These are phyloP conservation scores for Drosophila micromelanica DNA, from an alignment of 1,140 invertebrate species.

Conservation along the genomic window DNA sequence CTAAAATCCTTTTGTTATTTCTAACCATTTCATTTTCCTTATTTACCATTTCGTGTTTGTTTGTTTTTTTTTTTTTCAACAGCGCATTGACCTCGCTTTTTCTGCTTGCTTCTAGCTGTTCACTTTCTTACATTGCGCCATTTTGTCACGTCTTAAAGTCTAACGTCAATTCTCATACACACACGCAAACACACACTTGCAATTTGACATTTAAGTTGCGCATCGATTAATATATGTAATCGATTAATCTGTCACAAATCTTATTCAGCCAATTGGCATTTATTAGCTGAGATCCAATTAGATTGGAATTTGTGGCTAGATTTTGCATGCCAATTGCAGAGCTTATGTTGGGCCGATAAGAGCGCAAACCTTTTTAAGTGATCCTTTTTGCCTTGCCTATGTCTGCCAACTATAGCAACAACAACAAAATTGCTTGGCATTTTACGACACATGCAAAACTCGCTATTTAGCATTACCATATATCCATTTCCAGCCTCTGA, in stretches of 20 bases:
- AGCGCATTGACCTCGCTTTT: slow-evolving; percentile 39
- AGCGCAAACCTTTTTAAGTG: slow-evolving; percentile 29
- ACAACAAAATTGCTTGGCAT: slow-evolving; percentile 22
- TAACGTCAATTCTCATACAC: not conserved
- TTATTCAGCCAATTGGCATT: slow-evolving; percentile 10
- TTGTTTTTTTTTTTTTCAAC: not conserved
- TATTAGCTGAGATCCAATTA: slow-evolving; percentile 8
- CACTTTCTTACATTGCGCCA: slow-evolving; percentile 25
- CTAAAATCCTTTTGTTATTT: not conserved
- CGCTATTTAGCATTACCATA: slow-evolving; percentile 54
- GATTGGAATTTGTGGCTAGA: not conserved
- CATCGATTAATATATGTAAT: slow-evolving; percentile 11
- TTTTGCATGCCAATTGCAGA: slow-evolving; percentile 13
- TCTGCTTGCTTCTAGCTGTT: slow-evolving; percentile 10
- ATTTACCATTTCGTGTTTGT: too few species aligned
- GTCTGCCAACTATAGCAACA: slow-evolving; percentile 4
- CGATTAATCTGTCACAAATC: slow-evolving; percentile 15
- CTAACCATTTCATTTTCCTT: not conserved
- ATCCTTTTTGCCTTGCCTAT: slow-evolving; percentile 36
- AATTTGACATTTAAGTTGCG: slow-evolving; percentile 10
- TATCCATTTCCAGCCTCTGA: slow-evolving; percentile 46
- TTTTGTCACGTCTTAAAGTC: slow-evolving; percentile 16
- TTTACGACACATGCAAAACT: slow-evolving; percentile 49
- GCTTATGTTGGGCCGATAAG: slow-evolving; percentile 14
- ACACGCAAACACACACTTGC: not conserved